Percentiles rank a stretch among this genome's conserved stretches.
Conservation (phyloP, 2,113 vertebrate genomes). For the Nothocercus julius region DNA sequence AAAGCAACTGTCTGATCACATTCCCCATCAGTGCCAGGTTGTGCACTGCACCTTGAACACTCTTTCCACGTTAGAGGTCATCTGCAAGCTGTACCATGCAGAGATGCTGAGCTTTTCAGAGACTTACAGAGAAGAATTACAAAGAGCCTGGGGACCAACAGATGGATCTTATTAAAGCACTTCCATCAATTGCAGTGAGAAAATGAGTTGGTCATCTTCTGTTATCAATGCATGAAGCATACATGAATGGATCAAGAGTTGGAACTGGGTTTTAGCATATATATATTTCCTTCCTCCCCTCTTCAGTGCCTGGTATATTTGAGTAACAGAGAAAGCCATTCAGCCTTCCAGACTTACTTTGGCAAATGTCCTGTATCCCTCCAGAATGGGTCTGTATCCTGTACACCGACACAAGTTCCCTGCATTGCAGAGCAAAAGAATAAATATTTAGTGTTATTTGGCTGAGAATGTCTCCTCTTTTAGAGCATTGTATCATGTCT, state of each 20-base stretch:
- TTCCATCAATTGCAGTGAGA: neutral
- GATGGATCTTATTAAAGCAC: neutral
- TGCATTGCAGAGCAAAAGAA: constrained; percentile 52
- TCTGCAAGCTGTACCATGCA: neutral
- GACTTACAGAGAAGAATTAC: neutral
- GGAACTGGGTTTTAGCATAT: neutral
- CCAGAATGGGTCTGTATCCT: constrained; percentile 92
- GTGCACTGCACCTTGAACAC: neutral
- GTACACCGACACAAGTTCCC: constrained; percentile 97
- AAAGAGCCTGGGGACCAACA: neutral
- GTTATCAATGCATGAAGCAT: neutral
- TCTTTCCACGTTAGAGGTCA: neutral
- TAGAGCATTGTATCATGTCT: neutral
- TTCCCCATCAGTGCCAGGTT: neutral
- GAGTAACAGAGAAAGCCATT: neutral
- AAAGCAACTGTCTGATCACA: neutral
- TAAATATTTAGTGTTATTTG: neutral
- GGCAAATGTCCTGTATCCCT: constrained; percentile 90
- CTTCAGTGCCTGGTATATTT: neutral
- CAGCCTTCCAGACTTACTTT: constrained; percentile 75
- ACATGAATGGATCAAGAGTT: neutral
- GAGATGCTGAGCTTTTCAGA: neutral
- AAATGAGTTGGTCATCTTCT: neutral
- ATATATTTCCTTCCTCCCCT: neutral
- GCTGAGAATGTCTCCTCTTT: neutral